These are phyloP conservation scores for Phylloscopus whistleri DNA, from an alignment of 2,113 vertebrate genomes.

Conservation along the genomic window DNA sequence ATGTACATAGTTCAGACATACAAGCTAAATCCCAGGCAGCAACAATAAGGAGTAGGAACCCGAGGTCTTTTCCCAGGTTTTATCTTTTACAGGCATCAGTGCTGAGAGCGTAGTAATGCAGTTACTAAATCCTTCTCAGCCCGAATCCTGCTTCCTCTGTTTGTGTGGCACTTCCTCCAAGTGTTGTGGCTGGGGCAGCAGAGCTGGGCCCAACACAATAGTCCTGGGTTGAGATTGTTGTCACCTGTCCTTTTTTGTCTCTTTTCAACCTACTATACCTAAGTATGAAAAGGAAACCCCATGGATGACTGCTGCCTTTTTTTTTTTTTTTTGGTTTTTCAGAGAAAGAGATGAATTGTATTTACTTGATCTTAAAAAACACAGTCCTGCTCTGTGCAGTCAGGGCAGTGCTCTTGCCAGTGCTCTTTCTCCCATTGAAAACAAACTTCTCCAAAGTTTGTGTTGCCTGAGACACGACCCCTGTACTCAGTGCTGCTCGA, in stretches of 20 bases:
- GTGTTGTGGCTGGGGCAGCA: constrained; percentile 67
- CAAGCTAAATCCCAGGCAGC: constrained; percentile 72
- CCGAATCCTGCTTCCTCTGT: constrained; percentile 80
- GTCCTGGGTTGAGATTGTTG: constrained; percentile 41
- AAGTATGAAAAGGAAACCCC: neutral
- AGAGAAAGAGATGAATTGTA: neutral
- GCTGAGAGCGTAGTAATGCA: constrained; percentile 69
- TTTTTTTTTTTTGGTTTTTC: neutral
- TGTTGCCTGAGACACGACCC: neutral
- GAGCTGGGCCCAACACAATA: constrained; percentile 58
- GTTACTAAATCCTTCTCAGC: constrained; percentile 75
- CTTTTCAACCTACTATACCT: constrained; percentile 13
- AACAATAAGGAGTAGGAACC: constrained; percentile 80
- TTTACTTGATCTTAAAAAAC: neutral
- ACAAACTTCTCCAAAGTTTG: neutral
- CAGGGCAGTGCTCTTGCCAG: neutral
- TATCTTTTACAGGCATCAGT: constrained; percentile 81
- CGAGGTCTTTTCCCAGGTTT: constrained; percentile 83
- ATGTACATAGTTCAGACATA: constrained; percentile 71
- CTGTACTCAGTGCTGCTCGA: rapidly evolving
- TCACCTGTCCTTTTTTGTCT: constrained; percentile 76
- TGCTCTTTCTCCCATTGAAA: neutral
- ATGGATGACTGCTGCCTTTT: neutral
- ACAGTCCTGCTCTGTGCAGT: neutral
- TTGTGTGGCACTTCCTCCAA: constrained; percentile 82